Percentiles rank a stretch among this genome's conserved stretches.
Evolutionary conservation across 2,888 invertebrate species (phyloP).

Genomic region (Drosophila kanekoi): DNA sequence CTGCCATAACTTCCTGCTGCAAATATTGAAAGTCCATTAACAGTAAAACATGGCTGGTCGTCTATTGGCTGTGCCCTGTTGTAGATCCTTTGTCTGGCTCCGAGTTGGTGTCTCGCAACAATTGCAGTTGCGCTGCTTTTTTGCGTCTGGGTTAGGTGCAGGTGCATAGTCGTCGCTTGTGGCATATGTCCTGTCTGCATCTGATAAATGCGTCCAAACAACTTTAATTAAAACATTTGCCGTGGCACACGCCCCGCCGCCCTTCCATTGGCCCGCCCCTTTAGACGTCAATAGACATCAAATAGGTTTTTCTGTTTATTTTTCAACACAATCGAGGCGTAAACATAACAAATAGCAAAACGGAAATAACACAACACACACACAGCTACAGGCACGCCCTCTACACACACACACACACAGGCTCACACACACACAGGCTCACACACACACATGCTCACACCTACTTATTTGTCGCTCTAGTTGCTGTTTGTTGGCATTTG

Average conservation of each 20-base stretch:
- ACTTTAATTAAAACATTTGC: constrained; percentile 79
- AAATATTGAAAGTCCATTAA: constrained; percentile 79
- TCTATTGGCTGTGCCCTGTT: constrained; percentile 11
- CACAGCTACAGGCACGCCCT: constrained; percentile 24
- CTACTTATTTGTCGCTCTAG: constrained; percentile 30
- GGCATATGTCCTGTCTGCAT: constrained; percentile 77
- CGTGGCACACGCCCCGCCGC: background rate
- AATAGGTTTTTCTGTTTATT: constrained; percentile 67
- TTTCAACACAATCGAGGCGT: constrained; percentile 78
- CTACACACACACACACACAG: constrained; percentile 14
- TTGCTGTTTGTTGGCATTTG: constrained; percentile 48
- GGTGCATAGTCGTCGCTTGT: constrained; percentile 51
- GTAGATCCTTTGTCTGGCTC: constrained; percentile 30
- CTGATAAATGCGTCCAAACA: constrained; percentile 76
- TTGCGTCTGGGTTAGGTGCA: constrained; percentile 37
- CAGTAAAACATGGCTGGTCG: constrained; percentile 68
- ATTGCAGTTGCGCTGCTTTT: constrained; percentile 31
- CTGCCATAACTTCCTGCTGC: constrained; percentile 76
- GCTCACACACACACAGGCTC: constrained; percentile 13
- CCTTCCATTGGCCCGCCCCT: constrained; percentile 29
- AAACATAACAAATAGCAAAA: constrained; percentile 73
- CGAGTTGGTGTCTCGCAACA: constrained; percentile 33
- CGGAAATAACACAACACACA: constrained; percentile 36
- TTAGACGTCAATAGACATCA: constrained; percentile 65
- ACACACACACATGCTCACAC: constrained; percentile 10